phyloP scores from a whole-genome alignment of 2,113 vertebrate genomes.

The Istiophorus platypterus region DNA sequence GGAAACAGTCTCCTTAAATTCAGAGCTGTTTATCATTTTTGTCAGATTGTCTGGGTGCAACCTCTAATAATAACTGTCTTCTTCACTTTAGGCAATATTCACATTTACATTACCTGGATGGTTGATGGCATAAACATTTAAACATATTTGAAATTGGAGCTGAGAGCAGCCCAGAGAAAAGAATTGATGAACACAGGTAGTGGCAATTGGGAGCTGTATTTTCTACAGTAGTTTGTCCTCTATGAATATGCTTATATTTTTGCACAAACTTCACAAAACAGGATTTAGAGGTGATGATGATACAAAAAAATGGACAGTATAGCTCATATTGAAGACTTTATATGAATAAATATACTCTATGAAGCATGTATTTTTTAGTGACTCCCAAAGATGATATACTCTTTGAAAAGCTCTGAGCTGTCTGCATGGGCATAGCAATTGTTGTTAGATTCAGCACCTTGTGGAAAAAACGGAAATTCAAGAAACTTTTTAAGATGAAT shows the following conservation, averaged over 20 bases:
- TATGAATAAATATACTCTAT: too few species aligned
- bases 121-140: background rate
- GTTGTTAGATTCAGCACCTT: background rate
- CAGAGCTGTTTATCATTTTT: background rate
- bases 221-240: background rate
- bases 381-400: background rate
- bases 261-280: background rate
- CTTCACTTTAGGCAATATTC: background rate
- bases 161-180: background rate
- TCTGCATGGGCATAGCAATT: background rate
- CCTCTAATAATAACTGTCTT: background rate
- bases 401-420: background rate
- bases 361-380: background rate
- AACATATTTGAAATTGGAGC: background rate
- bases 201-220: background rate
- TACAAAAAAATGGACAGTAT: background rate
- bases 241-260: background rate
- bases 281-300: background rate
- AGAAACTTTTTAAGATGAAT: background rate
- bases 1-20: background rate
- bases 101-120: background rate
- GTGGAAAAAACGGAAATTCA: background rate
- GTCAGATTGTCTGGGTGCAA: background rate
- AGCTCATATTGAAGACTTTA: background rate
- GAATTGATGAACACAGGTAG: background rate